Conservation (phyloP, 2,113 vertebrate species). For the Thunnus thynnus region DNA sequence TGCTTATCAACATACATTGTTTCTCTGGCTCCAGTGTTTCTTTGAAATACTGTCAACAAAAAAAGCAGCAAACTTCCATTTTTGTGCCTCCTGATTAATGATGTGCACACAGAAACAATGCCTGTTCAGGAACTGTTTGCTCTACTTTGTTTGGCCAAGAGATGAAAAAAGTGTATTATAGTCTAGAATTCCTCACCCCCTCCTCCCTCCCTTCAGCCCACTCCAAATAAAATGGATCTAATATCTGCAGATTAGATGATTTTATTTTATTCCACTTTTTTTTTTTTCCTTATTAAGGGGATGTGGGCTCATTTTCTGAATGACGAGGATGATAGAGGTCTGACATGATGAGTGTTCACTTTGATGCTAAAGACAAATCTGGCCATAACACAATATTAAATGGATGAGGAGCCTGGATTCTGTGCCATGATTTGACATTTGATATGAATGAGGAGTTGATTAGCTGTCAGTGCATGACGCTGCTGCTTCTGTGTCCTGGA, state of each 20-base stretch:
- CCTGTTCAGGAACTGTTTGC: conserved; percentile 56
- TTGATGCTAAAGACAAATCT: conserved; percentile 66
- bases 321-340: conserved; percentile 53
- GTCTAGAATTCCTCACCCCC: conserved; percentile 6
- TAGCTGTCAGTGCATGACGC: conserved; percentile 48
- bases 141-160: conserved; percentile 63
- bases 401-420: conserved; percentile 47
- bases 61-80: conserved; percentile 46
- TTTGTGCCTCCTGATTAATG: conserved; percentile 61
- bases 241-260: conserved; percentile 71
- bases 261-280: not conserved
- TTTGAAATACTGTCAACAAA: conserved; percentile 48
- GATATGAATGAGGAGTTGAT: conserved; percentile 73
- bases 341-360: conserved; percentile 57
- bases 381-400: conserved; percentile 68
- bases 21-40: conserved; percentile 17
- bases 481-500: conserved; percentile 32
- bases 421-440: conserved; percentile 71
- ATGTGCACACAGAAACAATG: conserved; percentile 35
- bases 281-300: conserved; percentile 60
- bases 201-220: not conserved
- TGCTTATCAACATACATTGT: conserved; percentile 17
- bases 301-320: conserved; percentile 55
- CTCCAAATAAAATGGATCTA: conserved; percentile 56
- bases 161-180: conserved; percentile 38